Conservation (phyloP, 2,797 vertebrate species). For the Acipenser ruthenus region DNA sequence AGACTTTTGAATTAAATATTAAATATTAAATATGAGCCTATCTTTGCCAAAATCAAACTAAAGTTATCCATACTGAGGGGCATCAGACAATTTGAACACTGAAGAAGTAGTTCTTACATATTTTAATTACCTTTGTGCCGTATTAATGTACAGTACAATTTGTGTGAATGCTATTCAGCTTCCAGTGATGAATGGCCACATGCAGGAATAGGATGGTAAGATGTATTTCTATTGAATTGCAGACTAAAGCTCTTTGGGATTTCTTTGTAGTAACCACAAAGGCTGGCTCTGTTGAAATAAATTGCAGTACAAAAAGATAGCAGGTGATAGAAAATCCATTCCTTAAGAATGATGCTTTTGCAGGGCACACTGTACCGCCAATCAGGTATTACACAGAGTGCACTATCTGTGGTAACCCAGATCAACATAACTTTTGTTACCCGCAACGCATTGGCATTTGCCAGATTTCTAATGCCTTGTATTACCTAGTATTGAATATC, state of each 20-base stretch:
- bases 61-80: no score
- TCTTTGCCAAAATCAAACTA: no score
- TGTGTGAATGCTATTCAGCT: background rate
- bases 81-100: no score
- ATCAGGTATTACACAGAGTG: background rate
- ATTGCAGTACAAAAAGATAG: background rate
- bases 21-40: no score
- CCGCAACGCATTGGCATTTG: constrained; percentile 1
- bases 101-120: no score
- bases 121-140: no score
- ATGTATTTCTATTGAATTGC: background rate
- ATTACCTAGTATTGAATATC: constrained; percentile 22
- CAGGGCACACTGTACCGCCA: background rate
- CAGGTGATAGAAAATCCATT: background rate
- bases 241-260: background rate
- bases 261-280: background rate
- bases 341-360: background rate
- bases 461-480: background rate
- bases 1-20: no score
- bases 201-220: background rate
- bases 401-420: background rate
- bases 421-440: background rate
- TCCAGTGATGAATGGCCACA: background rate
- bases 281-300: background rate
- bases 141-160: background rate